phyloP scores from a whole-genome alignment of 1,140 invertebrate genomes.

The Holcopasites calliopsidis region DNA sequence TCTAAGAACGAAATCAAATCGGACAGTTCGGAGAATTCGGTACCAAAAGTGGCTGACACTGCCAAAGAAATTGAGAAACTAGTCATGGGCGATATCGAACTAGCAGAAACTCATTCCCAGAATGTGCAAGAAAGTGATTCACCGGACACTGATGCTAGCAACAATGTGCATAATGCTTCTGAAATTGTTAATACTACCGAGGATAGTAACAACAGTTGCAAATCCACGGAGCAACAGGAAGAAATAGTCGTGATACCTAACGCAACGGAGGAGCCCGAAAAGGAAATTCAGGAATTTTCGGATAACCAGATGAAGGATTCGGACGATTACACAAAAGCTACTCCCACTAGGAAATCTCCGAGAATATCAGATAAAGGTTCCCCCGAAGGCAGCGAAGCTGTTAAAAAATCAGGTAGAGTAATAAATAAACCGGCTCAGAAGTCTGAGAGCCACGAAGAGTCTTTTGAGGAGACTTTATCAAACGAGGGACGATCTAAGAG shows the following conservation, averaged over 20 bases:
- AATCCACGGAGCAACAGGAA: background rate
- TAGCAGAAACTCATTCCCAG: constrained; percentile 58
- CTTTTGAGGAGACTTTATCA: constrained; percentile 2
- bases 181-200: constrained; percentile 23
- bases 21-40: constrained; percentile 71
- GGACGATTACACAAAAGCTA: constrained; percentile 52
- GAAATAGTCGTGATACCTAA: background rate
- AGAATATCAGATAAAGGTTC: constrained; percentile 51
- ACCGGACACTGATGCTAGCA: constrained; percentile 26
- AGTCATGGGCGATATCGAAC: constrained; percentile 78
- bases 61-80: constrained; percentile 80
- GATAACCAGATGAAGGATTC: constrained; percentile 25
- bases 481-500: background rate
- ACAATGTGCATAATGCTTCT: constrained; percentile 41
- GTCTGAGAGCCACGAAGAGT: constrained; percentile 7
- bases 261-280: constrained; percentile 12
- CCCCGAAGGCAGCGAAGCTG: constrained; percentile 40
- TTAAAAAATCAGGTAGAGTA: constrained; percentile 31
- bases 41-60: constrained; percentile 78
- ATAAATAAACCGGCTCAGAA: constrained; percentile 13
- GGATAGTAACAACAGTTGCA: constrained; percentile 10
- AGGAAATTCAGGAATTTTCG: constrained; percentile 4
- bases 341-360: constrained; percentile 54
- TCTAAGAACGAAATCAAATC: constrained; percentile 64
- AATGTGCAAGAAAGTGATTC: constrained; percentile 50